Percentiles rank a stretch among this genome's conserved stretches.
phyloP scores from a whole-genome alignment of 1,140 invertebrate genomes.

The Brachystomella parvula region DNA sequence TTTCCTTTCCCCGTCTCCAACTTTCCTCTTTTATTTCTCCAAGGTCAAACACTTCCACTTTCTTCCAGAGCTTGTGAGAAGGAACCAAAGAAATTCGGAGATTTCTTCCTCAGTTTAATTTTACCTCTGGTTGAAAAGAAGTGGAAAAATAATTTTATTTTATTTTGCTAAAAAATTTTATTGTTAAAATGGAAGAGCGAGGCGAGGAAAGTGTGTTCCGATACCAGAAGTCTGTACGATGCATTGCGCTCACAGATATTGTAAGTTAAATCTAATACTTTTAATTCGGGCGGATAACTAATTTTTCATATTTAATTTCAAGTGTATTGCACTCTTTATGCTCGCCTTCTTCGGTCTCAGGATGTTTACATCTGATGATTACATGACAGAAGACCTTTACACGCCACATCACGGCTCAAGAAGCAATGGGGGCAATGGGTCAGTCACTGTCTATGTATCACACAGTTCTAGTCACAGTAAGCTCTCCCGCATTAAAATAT shows the following conservation, averaged over 20 bases:
- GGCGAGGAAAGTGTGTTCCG: not conserved
- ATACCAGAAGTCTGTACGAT: not conserved
- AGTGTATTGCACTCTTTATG: constrained; percentile 20
- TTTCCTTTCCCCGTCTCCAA: too few relatives aligned
- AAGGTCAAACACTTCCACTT: too few relatives aligned
- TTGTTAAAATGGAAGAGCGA: too few relatives aligned
- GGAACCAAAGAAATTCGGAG: too few relatives aligned
- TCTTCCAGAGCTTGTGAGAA: too few relatives aligned
- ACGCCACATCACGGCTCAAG: not conserved
- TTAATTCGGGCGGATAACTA: not conserved
- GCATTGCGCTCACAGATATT: constrained; percentile 9
- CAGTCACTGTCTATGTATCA: not conserved
- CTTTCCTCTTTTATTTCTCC: too few relatives aligned
- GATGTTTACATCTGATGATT: not conserved
- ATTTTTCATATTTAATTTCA: not conserved
- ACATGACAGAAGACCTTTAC: not conserved
- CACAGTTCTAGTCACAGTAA: not conserved
- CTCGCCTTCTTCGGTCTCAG: not conserved
- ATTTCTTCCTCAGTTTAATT: too few relatives aligned
- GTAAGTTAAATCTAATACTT: not conserved
- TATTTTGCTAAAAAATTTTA: too few relatives aligned
- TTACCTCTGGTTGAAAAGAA: too few relatives aligned
- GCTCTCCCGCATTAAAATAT: not conserved
- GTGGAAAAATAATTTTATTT: too few relatives aligned
- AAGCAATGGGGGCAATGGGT: not conserved